Conservation (phyloP, 2,888 invertebrate species). For the Hirtodrosophila alboralis region DNA sequence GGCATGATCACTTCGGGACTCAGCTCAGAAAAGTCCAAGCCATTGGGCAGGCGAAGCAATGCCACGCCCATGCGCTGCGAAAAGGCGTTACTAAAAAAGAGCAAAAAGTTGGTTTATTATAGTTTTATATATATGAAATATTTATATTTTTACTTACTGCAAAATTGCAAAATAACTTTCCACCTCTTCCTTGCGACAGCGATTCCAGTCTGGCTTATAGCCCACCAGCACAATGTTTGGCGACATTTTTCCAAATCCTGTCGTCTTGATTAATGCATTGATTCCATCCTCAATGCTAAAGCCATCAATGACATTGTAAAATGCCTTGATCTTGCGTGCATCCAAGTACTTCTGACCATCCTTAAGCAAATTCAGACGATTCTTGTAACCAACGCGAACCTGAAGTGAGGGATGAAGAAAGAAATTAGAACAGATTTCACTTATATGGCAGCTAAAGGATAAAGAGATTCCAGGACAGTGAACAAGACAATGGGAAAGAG, state of each 20-base stretch:
- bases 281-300: conserved; percentile 91
- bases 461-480: no score
- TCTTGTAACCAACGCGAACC: conserved; percentile 88
- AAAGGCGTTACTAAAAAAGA: conserved; percentile 91
- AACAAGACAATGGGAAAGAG: no score
- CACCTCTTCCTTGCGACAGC: conserved; percentile 89
- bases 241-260: conserved; percentile 95
- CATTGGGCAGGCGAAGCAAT: conserved; percentile 93
- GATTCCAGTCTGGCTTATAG: conserved; percentile 95
- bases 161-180: conserved; percentile 96
- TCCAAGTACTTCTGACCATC: conserved; percentile 93
- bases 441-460: no score
- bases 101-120: not conserved
- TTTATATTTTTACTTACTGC: conserved; percentile 88
- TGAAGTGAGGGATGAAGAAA: conserved; percentile 62
- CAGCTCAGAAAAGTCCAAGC: conserved; percentile 90
- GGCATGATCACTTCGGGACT: conserved; percentile 74
- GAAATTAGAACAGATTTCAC: no score
- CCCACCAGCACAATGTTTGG: conserved; percentile 98
- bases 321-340: conserved; percentile 93
- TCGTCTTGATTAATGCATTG: conserved; percentile 92
- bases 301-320: conserved; percentile 92
- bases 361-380: conserved; percentile 86
- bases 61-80: conserved; percentile 96
- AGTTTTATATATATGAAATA: no score